Conservation (phyloP, 2,113 vertebrate species). For the Chaenogobius annularis region DNA sequence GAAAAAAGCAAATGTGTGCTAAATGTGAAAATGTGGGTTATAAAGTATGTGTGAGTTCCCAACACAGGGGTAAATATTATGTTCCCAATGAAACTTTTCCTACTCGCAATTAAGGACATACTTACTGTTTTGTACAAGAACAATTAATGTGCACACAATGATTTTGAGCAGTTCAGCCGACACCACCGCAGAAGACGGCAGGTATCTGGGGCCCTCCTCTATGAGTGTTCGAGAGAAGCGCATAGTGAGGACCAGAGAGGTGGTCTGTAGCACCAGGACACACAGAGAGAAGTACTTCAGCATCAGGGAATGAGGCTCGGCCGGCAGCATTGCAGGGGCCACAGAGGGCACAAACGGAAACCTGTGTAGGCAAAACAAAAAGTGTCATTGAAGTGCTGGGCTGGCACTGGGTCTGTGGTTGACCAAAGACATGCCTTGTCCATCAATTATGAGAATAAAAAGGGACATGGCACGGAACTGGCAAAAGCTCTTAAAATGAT, state of each 20-base stretch:
- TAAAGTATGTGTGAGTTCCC: too few relatives aligned
- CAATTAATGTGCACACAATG: conserved; percentile 83
- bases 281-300: conserved; percentile 93
- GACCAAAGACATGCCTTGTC: too few relatives aligned
- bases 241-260: conserved; percentile 95
- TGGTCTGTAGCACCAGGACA: conserved; percentile 96
- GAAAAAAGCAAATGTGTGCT: too few relatives aligned
- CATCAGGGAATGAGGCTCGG: conserved; percentile 55
- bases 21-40: too few relatives aligned
- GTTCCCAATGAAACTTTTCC: too few relatives aligned
- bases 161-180: conserved; percentile 93
- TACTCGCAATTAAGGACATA: background rate
- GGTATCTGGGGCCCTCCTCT: conserved; percentile 89
- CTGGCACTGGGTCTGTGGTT: too few relatives aligned
- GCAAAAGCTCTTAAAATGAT: too few relatives aligned
- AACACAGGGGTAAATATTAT: too few relatives aligned
- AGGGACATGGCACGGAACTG: too few relatives aligned
- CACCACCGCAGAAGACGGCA: conserved; percentile 95
- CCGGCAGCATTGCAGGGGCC: conserved; percentile 8
- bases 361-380: conserved; percentile 3
- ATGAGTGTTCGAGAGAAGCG: conserved; percentile 93
- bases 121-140: conserved; percentile 92
- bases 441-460: too few relatives aligned
- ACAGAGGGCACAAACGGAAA: background rate
- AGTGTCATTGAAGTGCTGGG: background rate